Conservation (phyloP, 2,888 invertebrate species). For the Diarsia mendica region DNA sequence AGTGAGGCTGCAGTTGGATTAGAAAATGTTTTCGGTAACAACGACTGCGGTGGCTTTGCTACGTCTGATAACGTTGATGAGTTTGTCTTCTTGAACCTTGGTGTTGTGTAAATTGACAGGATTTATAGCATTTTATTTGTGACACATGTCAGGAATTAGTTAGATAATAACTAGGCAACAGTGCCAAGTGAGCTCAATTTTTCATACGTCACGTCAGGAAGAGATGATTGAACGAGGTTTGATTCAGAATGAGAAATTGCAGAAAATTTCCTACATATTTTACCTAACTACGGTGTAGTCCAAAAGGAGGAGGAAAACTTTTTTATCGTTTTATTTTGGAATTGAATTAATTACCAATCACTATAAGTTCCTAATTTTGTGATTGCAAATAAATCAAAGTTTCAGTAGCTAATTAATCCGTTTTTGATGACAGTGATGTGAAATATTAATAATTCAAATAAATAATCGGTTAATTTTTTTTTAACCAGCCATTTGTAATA, state of each 20-base stretch:
- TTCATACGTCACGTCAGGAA: too few species aligned
- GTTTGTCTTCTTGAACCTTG: constrained; percentile 52
- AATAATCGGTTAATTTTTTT: not conserved
- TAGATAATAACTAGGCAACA: not conserved
- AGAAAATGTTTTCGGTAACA: constrained; percentile 48
- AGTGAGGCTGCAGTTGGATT: constrained; percentile 65
- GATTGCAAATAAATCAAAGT: too few species aligned
- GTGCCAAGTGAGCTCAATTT: not conserved
- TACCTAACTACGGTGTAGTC: not conserved
- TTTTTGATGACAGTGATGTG: not conserved
- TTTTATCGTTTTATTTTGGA: not conserved
- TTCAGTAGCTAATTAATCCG: too few species aligned
- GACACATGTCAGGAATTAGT: constrained; percentile 4
- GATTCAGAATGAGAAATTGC: not conserved
- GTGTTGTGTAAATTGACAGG: constrained; percentile 43
- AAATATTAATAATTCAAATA: not conserved
- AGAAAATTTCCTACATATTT: not conserved
- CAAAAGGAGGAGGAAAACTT: not conserved
- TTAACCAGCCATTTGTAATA: not conserved
- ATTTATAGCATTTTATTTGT: constrained; percentile 33
- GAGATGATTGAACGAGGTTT: not conserved
- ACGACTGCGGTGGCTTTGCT: constrained; percentile 60
- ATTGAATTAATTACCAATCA: not conserved
- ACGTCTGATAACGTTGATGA: constrained; percentile 62
- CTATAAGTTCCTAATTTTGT: not conserved